Evolutionary conservation across 2,113 vertebrate genomes (phyloP).

Genomic region (Shinisaurus crocodilurus): DNA sequence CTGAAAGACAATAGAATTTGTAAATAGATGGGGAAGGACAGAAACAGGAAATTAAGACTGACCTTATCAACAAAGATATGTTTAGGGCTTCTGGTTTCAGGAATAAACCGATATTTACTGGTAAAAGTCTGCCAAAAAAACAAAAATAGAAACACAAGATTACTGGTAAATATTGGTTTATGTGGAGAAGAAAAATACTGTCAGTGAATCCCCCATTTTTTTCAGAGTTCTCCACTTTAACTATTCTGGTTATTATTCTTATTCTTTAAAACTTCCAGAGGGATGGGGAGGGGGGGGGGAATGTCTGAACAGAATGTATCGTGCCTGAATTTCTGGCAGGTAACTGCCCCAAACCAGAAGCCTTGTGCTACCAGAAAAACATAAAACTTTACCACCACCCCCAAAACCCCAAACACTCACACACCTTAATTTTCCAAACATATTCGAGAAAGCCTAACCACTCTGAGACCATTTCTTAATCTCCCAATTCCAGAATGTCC

Average conservation of each 20-base stretch:
- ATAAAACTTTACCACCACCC: not conserved
- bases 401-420: not conserved
- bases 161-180: slow-evolving; percentile 86
- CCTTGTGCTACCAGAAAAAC: slow-evolving; percentile 46
- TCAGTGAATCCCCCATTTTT: slow-evolving; percentile 33
- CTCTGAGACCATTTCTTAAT: not conserved
- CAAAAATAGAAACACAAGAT: slow-evolving; percentile 82
- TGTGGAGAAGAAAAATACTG: slow-evolving; percentile 72
- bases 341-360: slow-evolving; percentile 71
- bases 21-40: slow-evolving; percentile 72
- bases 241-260: slow-evolving; percentile 2
- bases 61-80: slow-evolving; percentile 81
- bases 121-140: slow-evolving; percentile 84
- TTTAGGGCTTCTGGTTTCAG: slow-evolving; percentile 83
- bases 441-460: not conserved
- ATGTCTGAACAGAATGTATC: not conserved
- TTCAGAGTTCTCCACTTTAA: not conserved
- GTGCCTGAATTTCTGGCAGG: slow-evolving; percentile 28
- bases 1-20: slow-evolving; percentile 54
- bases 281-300: not conserved
- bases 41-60: slow-evolving; percentile 78
- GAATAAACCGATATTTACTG: slow-evolving; percentile 83
- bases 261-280: not conserved
- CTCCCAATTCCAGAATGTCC: slow-evolving; percentile 5
- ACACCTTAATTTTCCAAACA: not conserved